A percentile compares a stretch with the other conserved stretches of the same genome.
phyloP scores from a whole-genome alignment of 2,797 vertebrate genomes.

The Thunnus albacares region DNA sequence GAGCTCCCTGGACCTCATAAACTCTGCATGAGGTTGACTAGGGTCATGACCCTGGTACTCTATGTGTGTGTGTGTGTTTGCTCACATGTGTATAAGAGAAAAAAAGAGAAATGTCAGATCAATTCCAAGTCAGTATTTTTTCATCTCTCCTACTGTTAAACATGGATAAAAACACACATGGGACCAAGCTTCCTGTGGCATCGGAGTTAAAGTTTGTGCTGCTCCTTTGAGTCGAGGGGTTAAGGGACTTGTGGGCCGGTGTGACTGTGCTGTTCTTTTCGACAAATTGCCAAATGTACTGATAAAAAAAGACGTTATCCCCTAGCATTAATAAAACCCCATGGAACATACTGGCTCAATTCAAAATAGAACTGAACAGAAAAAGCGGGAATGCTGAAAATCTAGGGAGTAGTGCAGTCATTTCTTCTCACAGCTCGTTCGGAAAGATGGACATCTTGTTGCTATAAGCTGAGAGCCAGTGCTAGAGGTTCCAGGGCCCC shows the following conservation, averaged over 20 bases:
- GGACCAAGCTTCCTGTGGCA: slow-evolving; percentile 39
- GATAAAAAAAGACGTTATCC: slow-evolving; percentile 7
- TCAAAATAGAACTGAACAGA: slow-evolving; percentile 43
- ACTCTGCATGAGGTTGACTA: slow-evolving; percentile 61
- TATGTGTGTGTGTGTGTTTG: slow-evolving; percentile 17
- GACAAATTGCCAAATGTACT: slow-evolving; percentile 37
- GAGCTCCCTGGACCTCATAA: slow-evolving; percentile 67
- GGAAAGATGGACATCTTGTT: slow-evolving; percentile 47
- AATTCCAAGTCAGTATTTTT: slow-evolving; percentile 29
- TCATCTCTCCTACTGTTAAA: slow-evolving; percentile 44
- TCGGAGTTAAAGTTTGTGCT: slow-evolving; percentile 20
- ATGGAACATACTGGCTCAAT: slow-evolving; percentile 38
- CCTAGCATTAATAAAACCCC: slow-evolving; percentile 35
- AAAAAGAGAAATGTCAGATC: slow-evolving; percentile 22
- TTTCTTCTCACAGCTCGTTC: slow-evolving; percentile 44
- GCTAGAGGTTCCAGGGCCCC: slow-evolving; percentile 3
- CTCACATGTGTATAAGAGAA: slow-evolving; percentile 15
- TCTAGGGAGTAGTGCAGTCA: slow-evolving; percentile 13
- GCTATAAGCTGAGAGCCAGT: slow-evolving; percentile 19
- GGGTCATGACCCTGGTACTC: slow-evolving; percentile 44
- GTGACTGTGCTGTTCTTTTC: slow-evolving; percentile 5
- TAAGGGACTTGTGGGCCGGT: slow-evolving; percentile 20
- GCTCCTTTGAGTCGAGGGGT: slow-evolving; percentile 35
- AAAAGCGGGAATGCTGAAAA: slow-evolving; percentile 38
- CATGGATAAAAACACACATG: slow-evolving; percentile 27